Evolutionary conservation across 2,797 vertebrate species (phyloP).

Genomic region (Nyctalus aviator): DNA sequence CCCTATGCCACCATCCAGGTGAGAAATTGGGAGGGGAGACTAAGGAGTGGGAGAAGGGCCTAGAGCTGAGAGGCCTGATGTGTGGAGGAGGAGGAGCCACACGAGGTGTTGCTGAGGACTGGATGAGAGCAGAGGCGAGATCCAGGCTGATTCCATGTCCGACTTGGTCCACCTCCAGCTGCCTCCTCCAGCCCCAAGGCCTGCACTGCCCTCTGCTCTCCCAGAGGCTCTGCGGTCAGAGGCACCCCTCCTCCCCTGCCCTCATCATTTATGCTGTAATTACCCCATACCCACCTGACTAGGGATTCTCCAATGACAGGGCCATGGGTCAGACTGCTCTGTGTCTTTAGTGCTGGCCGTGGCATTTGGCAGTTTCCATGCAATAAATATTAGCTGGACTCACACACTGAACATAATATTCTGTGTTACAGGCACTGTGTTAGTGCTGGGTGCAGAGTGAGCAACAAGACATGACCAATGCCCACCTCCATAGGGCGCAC

Average conservation of each 20-base stretch:
- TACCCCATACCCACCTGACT: background rate
- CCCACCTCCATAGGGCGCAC: background rate
- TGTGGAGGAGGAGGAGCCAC: background rate
- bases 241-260: background rate
- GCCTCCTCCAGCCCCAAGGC: background rate
- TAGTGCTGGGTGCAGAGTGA: background rate
- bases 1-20: background rate
- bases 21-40: background rate
- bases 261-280: background rate
- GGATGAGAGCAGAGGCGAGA: background rate
- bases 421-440: background rate
- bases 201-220: background rate
- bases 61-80: background rate
- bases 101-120: background rate
- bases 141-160: background rate
- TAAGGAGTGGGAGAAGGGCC: background rate
- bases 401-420: background rate
- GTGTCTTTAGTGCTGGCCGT: background rate
- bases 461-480: accelerated
- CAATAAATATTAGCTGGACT: background rate
- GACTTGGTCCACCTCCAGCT: background rate
- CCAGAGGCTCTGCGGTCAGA: background rate
- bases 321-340: accelerated
- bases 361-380: background rate
- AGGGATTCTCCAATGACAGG: background rate